Evolutionary conservation across 2,113 vertebrate genomes (phyloP), one percentile per base, ranked within the genome.

Genomic region (Calcarius ornatus): DNA sequence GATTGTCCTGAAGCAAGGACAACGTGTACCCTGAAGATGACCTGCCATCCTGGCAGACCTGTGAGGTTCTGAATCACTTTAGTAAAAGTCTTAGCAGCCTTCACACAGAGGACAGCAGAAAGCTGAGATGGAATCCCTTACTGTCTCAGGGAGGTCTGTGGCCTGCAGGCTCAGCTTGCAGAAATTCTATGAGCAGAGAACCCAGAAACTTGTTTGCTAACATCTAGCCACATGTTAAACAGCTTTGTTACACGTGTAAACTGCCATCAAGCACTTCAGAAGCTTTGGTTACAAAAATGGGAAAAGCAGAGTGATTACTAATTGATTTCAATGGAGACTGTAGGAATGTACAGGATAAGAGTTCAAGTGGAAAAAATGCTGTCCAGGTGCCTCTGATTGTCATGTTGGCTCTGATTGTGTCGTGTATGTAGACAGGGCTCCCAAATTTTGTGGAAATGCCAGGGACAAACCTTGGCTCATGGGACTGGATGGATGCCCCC

Each of bases 401-500:
- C 63, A 38, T 47, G 42, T 27, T 50, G 28, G 11, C 37, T 53
- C 8, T 69, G 37, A 76, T 22, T 59, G 21, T 22, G 11, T 35
- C 0, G 0, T 4, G 5, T 25, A 28, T 8, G 4, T 21, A 69
- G 9, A 54, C 2, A 20, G 18, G 20, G 16, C 18, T 81, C 43
- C 60, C 27, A 78, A 37, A 56, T 77, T 47, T 33, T 4, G 1
- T 20, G 54, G 40, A 84, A 86, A 77, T 38, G 12, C n/a, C 37
- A 81, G 27, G 8, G 25, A 81, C 43, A 77, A 45, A 73, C 43
- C 54, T 25, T 33, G 12, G 27, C 48, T 71, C 31, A 27, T 45
- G 38, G n/a, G 11, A 19, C n/a, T 37, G 28, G 56, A 61, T 11
- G 53, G 65, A 10, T 43, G 12, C 9, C 24, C 24, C 2, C 3